Conservation (phyloP, 2,888 invertebrate genomes). For the Ecliptopera silaceata region DNA sequence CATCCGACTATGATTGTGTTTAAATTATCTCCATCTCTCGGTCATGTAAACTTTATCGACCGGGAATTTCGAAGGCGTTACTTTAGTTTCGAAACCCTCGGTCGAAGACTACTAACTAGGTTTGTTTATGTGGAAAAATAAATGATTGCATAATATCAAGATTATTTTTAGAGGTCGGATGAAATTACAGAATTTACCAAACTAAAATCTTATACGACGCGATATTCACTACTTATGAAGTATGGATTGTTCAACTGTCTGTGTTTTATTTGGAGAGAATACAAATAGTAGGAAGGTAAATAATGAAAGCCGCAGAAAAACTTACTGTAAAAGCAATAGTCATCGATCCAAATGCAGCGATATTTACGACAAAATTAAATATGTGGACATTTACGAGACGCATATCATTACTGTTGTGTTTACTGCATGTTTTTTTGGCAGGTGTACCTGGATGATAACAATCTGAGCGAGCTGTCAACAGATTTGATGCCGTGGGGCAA, state of each 20-base stretch:
- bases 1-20: background rate
- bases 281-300: too few species aligned
- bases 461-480: conserved; percentile 78
- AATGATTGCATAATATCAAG: conserved; percentile 2
- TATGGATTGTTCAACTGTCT: too few species aligned
- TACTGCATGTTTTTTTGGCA: conserved; percentile 46
- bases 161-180: conserved; percentile 6
- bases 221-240: too few species aligned
- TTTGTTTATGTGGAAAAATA: conserved; percentile 12
- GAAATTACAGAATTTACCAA: conserved; percentile 3
- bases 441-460: conserved; percentile 86
- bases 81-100: conserved; percentile 12
- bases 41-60: too few species aligned
- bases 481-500: conserved; percentile 81
- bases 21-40: background rate
- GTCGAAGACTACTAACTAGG: conserved; percentile 3
- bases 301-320: too few species aligned
- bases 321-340: background rate
- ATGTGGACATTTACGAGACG: background rate
- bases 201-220: too few species aligned
- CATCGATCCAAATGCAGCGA: background rate
- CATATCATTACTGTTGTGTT: background rate
- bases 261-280: too few species aligned
- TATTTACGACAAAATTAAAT: background rate
- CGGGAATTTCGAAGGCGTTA: background rate